A percentile compares a stretch with the other conserved stretches of the same genome.
Evolutionary conservation across 2,113 vertebrate genomes (phyloP).

Genomic region (Australoheros scitulus): DNA sequence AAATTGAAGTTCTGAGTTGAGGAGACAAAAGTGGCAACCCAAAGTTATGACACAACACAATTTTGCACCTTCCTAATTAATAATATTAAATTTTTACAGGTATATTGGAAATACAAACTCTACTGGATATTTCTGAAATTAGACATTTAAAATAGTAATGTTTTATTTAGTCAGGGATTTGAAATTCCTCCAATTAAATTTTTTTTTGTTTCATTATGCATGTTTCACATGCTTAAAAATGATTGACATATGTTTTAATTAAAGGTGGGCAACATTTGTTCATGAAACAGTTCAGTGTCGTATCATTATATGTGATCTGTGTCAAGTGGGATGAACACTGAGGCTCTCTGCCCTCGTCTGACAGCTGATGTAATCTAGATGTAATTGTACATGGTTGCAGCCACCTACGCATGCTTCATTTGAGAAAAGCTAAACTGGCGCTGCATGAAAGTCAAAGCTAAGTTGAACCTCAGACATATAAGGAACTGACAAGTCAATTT

Average conservation of each 20-base stretch:
- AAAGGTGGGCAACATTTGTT: slow-evolving; percentile 12
- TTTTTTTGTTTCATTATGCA: neutral
- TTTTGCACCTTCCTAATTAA: neutral
- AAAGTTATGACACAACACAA: neutral
- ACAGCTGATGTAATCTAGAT: slow-evolving; percentile 66
- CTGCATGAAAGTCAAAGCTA: neutral
- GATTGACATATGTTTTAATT: slow-evolving; percentile 11
- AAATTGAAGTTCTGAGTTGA: neutral
- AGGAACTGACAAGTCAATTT: too few relatives aligned
- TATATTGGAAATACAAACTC: neutral
- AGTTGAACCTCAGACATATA: neutral
- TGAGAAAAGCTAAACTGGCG: neutral
- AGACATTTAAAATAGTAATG: neutral
- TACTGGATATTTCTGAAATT: neutral
- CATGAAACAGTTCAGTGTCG: slow-evolving; percentile 21
- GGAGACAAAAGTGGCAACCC: neutral
- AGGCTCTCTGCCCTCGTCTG: slow-evolving; percentile 31
- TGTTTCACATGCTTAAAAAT: neutral
- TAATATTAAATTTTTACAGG: neutral
- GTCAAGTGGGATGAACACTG: slow-evolving; percentile 29
- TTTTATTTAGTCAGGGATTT: neutral
- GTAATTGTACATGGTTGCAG: slow-evolving; percentile 43
- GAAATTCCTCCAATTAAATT: neutral
- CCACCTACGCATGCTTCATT: neutral
- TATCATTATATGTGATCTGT: slow-evolving; percentile 33